Evolutionary conservation across 2,797 vertebrate species (phyloP).

Genomic region (Sebastes nivosus): DNA sequence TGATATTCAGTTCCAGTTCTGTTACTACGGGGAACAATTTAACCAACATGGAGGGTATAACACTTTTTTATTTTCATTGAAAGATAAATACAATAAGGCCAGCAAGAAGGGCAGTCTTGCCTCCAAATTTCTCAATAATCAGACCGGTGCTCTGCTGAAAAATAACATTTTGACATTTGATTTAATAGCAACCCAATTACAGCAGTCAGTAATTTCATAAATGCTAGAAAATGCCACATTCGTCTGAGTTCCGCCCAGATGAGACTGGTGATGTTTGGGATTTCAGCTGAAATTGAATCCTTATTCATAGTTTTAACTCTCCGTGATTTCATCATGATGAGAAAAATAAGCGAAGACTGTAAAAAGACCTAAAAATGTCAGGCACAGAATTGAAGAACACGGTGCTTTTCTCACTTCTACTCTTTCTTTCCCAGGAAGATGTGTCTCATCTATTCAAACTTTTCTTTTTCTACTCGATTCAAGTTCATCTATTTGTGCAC

Average conservation of each 20-base stretch:
- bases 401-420: no score
- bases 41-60: no score
- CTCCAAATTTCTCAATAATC: neutral
- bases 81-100: neutral
- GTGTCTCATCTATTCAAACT: neutral
- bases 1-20: no score
- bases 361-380: no score
- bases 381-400: no score
- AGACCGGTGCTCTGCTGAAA: no score
- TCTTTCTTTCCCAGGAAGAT: slow-evolving; percentile 12
- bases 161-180: neutral
- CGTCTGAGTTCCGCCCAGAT: neutral
- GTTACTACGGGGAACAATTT: no score
- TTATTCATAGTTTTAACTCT: neutral
- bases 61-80: no score
- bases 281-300: neutral
- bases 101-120: neutral
- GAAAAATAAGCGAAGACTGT: no score
- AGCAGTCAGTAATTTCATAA: neutral
- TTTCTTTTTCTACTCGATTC: slow-evolving; percentile 9
- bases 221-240: neutral
- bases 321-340: no score
- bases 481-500: slow-evolving; percentile 17
- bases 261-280: neutral
- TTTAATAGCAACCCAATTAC: neutral